Base-by-base conservation (phyloP, 2,797 vertebrate species). In the Malurus leucopterus region DNA sequence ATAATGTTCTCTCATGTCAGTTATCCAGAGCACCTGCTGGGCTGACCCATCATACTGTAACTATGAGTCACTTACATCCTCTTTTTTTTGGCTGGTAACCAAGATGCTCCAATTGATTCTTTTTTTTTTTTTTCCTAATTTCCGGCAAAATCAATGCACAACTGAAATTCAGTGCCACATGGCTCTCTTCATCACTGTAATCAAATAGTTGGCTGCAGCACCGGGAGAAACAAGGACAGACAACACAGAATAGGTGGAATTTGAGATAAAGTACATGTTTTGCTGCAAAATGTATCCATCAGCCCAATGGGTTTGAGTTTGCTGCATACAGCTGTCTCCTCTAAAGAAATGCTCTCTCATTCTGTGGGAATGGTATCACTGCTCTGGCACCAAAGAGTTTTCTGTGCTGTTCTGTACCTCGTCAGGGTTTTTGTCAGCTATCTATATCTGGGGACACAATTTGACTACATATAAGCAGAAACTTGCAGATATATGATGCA, bases 131-230 rank as follows among this genome's bases (percentile, higher is more conserved):
- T 72, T 46, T 15, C 80, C n/a, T 92, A 91, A 91, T 94, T 96
- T 77, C 92, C 55, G 1, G 74, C 46, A 92, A 96, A 85, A 94
- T 91, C 95, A 94, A 89, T 93, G 84, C 80, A 90, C 46, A 59
- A 76, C 63, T 84, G 65, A 95, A 95, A 89, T 92, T 86, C 81
- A 64, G n/a, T 64, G 30, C 51, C 15, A 22, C 9, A 5, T 8
- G 0, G 29, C 38, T 87, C 65, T 65, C 92, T 85, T 86, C 83
- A 85, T 94, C 91, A 81, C 13, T 6, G 29, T 74, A 92, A 93
- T 92, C 79, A 93, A 79, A 87, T 81, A 63, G 65, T 38, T 79
- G 58, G 63, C 41, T 90, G n/a, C 46, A 92, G 47, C 46, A 68
- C 17, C 79, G 34, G 43, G 49, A 93, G 47, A 58, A 38, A 65